Conservation (phyloP, 2,888 invertebrate species). For the Crematogaster levior region DNA sequence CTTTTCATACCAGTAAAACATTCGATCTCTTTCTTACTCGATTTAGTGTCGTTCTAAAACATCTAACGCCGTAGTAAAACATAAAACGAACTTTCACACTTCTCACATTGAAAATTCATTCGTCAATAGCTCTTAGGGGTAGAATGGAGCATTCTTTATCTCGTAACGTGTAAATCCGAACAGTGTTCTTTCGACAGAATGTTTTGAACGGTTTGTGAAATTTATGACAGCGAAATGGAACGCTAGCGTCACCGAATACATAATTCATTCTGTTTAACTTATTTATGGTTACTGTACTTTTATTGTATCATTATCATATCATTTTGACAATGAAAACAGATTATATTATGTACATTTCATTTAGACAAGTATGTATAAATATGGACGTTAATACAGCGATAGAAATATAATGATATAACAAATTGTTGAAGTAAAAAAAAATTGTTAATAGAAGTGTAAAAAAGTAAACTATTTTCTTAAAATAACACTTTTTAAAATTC, state of each 20-base stretch:
- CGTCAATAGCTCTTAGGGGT: constrained; percentile 64
- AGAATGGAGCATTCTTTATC: constrained; percentile 12
- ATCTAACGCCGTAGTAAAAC: constrained; percentile 53
- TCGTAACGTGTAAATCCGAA: constrained; percentile 31
- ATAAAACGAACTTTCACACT: constrained; percentile 69
- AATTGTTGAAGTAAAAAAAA: neutral
- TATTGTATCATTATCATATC: neutral
- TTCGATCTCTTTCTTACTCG: constrained; percentile 50
- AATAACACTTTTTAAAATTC: neutral
- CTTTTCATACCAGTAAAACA: constrained; percentile 42
- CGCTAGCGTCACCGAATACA: neutral
- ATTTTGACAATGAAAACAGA: neutral
- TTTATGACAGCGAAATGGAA: constrained; percentile 27
- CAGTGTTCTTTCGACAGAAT: constrained; percentile 35
- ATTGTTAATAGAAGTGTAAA: neutral
- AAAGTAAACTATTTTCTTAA: neutral
- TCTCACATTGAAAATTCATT: constrained; percentile 70
- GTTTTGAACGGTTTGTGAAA: constrained; percentile 39
- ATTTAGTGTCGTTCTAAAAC: constrained; percentile 46
- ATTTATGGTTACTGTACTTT: neutral
- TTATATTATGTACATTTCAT: neutral
- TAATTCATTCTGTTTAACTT: neutral
- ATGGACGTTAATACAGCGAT: neutral
- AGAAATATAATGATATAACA: neutral
- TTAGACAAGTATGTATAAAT: neutral